Conservation (phyloP, 2,888 invertebrate species). For the Ennomos fuscantarius region DNA sequence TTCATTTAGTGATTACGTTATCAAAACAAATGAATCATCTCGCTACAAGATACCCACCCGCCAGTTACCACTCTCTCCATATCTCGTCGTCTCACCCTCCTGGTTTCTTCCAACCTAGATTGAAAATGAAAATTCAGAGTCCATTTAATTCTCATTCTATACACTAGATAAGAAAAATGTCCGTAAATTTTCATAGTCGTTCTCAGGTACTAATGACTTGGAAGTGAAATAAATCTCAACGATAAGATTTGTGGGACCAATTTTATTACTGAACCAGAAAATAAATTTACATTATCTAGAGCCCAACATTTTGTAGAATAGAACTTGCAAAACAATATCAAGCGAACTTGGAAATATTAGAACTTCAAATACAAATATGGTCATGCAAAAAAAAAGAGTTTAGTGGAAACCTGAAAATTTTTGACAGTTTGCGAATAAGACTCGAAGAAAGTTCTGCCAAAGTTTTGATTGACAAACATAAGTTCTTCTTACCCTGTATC, state of each 20-base stretch:
- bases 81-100: slow-evolving; percentile 71
- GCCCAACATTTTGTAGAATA: slow-evolving; percentile 10
- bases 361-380: too few species aligned
- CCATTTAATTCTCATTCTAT: slow-evolving; percentile 71
- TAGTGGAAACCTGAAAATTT: neutral
- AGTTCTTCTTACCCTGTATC: slow-evolving; percentile 92
- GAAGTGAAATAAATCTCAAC: slow-evolving; percentile 49
- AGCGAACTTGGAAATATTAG: too few species aligned
- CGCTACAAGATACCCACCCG: slow-evolving; percentile 77
- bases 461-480: slow-evolving; percentile 1
- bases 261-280: slow-evolving; percentile 30
- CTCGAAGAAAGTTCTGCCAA: neutral
- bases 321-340: too few species aligned
- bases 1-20: slow-evolving; percentile 18
- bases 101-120: slow-evolving; percentile 81
- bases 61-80: slow-evolving; percentile 78
- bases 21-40: slow-evolving; percentile 41
- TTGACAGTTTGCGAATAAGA: neutral
- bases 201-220: slow-evolving; percentile 48
- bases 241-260: slow-evolving; percentile 34
- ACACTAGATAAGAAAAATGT: slow-evolving; percentile 69
- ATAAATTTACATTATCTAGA: slow-evolving; percentile 29
- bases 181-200: slow-evolving; percentile 70
- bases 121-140: slow-evolving; percentile 83
- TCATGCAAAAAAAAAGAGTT: neutral